Base-by-base conservation (phyloP, 2,888 invertebrate genomes). In the Lasius platythorax region DNA sequence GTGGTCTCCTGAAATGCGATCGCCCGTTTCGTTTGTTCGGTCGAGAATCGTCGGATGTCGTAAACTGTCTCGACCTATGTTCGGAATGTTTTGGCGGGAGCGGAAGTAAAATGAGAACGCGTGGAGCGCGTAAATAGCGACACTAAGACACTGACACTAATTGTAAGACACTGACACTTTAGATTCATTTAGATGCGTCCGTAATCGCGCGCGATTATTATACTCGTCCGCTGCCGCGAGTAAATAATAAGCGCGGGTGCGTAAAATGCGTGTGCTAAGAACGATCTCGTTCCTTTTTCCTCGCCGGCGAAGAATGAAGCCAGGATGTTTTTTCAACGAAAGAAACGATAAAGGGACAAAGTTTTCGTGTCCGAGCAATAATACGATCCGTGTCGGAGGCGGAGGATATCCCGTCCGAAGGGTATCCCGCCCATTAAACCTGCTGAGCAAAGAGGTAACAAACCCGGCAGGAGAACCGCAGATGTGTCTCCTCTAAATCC, bases 341-440 rank as follows among this genome's bases (percentile, higher is more conserved):
- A 58, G 46, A 30, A 61, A 64, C 53, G 66, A 76, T 53, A 64
- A 73, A 75, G 53, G 81, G 74, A 85, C 78, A 66, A 81, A 79
- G 82, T 85, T 87, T 88, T 85, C 86, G 83, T 88, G 78, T 85
- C 73, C 75, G 23, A 68, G 85, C 76, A 33, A 90, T 87, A 89
- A 87, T 84, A 78, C 67, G 86, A 87, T 87, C 87, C 87, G 88
- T 87, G 86, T 88, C 74, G 88, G 85, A 90, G 92, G 91, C 91
- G 91, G 90, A 87, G 87, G 84, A 88, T 89, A 87, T 87, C 23
- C 23, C 23, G 86, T 90, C 88, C 88, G 87, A 87, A 85, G 90
- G 89, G 89, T 91, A 92, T 88, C 86, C 91, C 92, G 91, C 88
- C 92, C 91, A 90, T 91, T 87, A 89, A 89, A 89, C 87, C 91